Percentiles rank a stretch among this genome's conserved stretches.
phyloP scores from a whole-genome alignment of 2,888 invertebrate genomes.

The Megalurothrips usitatus region DNA sequence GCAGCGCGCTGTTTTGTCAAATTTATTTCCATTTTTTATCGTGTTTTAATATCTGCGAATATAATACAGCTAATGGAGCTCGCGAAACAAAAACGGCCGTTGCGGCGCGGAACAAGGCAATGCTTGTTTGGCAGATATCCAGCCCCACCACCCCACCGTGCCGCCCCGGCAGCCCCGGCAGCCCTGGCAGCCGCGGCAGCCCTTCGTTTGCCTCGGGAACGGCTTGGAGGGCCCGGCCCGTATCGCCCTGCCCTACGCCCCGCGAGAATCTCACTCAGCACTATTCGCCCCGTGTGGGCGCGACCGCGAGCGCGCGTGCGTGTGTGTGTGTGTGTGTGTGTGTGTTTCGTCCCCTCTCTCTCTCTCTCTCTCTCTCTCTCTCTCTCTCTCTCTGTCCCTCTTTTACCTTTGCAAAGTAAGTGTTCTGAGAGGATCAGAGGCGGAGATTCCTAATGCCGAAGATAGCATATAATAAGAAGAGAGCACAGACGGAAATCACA shows the following conservation, averaged over 20 bases:
- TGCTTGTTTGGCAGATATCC: conserved; percentile 26
- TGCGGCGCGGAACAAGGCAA: conserved; percentile 21
- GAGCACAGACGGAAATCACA: no score
- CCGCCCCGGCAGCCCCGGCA: no score
- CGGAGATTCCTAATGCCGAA: no score
- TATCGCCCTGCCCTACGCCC: not conserved
- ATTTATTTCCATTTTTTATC: conserved; percentile 24
- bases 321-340: not conserved
- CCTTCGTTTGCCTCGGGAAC: not conserved
- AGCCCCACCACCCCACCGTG: not conserved
- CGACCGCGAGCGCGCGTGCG: not conserved
- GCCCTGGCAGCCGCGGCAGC: not conserved
- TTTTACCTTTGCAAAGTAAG: not conserved
- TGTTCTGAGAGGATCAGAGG: conserved; percentile 3
- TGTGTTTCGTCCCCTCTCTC: no score
- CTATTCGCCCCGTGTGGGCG: conserved; percentile 7
- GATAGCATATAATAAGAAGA: no score
- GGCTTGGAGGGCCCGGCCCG: conserved; percentile 9
- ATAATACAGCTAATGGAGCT: conserved; percentile 26
- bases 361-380: not conserved
- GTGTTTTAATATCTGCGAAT: conserved; percentile 25
- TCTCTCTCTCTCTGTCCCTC: not conserved
- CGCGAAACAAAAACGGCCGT: conserved; percentile 22
- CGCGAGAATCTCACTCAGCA: not conserved
- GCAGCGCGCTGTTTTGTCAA: conserved; percentile 7